Evolutionary conservation across 2,888 invertebrate species (phyloP), one percentile per base, ranked within the genome.

Genomic region (Hirtodrosophila cameraria): DNA sequence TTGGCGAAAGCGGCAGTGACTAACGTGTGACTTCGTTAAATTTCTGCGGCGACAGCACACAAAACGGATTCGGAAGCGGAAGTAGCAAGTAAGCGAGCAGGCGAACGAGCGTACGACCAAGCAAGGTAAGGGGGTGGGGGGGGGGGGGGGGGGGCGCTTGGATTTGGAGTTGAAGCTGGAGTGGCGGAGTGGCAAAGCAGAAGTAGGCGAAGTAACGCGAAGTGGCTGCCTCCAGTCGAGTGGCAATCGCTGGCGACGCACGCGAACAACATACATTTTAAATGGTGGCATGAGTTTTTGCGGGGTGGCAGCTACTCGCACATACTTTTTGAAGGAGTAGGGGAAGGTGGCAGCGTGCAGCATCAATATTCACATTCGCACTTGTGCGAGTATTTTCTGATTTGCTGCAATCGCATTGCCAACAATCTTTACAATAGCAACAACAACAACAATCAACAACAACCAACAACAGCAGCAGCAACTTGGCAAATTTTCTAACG

Each of bases 341-440:
- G 2, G 1, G 13, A 2, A 2, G 38, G 12, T 1, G 4, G 2
- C 11, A 20, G 27, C 4, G 35, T 2, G 35, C 35, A 25, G 41
- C 81, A 81, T 83, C 81, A 85, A 83, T 87, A 87, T 85, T 87
- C 83, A 87, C 83, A 83, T 87, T 85, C 86, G 79, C 83, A 83
- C 87, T 83, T 82, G 82, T 85, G 76, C 74, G 87, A 83, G 68
- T 68, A 86, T 81, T 86, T 84, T 83, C 78, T 86, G 82, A 83
- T 83, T 83, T 83, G 83, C 84, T 75, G 78, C 75, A 83, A 76
- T 70, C 75, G 69, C 69, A 72, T 61, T 65, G 64, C 61, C 67
- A 75, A 71, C 76, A 76, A 81, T 74, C 71, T 74, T 68, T 52
- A 55, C 70, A 62, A 50, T 49, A 69, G 28, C 59, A 78, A 35